These are phyloP conservation scores for Tachina grossa DNA, from an alignment of 2,888 invertebrate species.

Conservation along the genomic window DNA sequence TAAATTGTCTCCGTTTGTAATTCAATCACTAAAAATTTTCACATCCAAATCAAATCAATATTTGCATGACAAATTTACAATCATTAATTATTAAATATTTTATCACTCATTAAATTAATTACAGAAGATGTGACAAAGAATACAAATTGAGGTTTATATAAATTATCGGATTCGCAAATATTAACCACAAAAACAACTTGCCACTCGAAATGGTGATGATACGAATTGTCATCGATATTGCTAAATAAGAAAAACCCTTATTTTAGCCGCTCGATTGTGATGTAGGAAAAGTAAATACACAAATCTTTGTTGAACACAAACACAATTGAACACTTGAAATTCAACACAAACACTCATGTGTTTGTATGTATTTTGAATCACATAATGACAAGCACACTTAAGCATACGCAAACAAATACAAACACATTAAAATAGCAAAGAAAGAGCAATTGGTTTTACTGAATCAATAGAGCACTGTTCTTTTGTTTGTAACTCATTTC, in stretches of 20 bases:
- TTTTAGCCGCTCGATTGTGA: constrained; percentile 24
- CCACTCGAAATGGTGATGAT: constrained; percentile 36
- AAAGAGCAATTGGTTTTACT: constrained; percentile 66
- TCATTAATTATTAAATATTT: constrained; percentile 33
- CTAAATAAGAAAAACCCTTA: constrained; percentile 28
- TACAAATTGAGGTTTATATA: constrained; percentile 17
- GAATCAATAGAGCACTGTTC: constrained; percentile 58
- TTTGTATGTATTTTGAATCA: constrained; percentile 24
- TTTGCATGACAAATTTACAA: neutral
- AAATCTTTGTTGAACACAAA: constrained; percentile 42
- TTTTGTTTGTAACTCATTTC: constrained; percentile 46
- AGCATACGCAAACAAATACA: neutral
- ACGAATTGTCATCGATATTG: constrained; percentile 15
- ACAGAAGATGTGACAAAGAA: constrained; percentile 20
- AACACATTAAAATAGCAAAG: constrained; percentile 19
- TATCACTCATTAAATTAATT: constrained; percentile 8
- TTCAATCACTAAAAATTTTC: constrained; percentile 2
- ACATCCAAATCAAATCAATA: neutral
- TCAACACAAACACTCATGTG: constrained; percentile 23
- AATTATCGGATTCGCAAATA: neutral
- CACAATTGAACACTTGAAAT: constrained; percentile 26
- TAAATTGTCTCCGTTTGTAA: neutral
- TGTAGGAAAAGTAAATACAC: constrained; percentile 45
- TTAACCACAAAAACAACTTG: constrained; percentile 31
- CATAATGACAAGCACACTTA: constrained; percentile 23